Percentiles rank a stretch among this genome's conserved stretches.
phyloP scores from a whole-genome alignment of 2,113 vertebrate genomes.

The Petrocephalus microphthalmus region DNA sequence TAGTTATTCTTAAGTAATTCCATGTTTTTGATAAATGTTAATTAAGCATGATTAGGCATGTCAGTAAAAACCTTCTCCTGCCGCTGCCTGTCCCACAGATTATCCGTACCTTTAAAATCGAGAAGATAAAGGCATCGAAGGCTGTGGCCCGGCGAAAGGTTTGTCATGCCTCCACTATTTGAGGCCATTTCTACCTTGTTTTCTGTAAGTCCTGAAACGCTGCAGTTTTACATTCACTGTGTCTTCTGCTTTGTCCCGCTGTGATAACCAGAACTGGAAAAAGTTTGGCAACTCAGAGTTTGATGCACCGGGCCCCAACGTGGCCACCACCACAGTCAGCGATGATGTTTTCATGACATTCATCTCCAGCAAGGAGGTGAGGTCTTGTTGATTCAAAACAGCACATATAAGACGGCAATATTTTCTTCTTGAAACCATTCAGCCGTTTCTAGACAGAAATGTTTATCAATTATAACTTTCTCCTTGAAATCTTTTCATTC shows the following conservation, averaged over 20 bases:
- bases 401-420: neutral
- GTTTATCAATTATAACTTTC: neutral
- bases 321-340: slow-evolving; percentile 91
- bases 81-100: slow-evolving; percentile 58
- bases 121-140: slow-evolving; percentile 90
- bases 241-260: neutral
- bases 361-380: slow-evolving; percentile 91
- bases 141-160: slow-evolving; percentile 91
- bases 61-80: neutral
- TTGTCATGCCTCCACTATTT: slow-evolving; percentile 8
- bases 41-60: neutral
- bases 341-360: slow-evolving; percentile 96
- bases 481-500: neutral
- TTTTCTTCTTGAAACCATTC: neutral
- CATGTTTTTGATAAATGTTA: neutral
- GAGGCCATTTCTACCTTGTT: neutral
- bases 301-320: slow-evolving; percentile 81
- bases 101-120: slow-evolving; percentile 86
- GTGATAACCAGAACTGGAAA: slow-evolving; percentile 80
- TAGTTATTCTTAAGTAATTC: neutral
- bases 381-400: neutral
- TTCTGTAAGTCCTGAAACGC: neutral
- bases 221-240: neutral
- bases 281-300: slow-evolving; percentile 92
- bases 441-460: neutral